These are phyloP conservation scores for Colinus virginianus DNA, from an alignment of 2,113 vertebrate genomes.

Conservation along the genomic window DNA sequence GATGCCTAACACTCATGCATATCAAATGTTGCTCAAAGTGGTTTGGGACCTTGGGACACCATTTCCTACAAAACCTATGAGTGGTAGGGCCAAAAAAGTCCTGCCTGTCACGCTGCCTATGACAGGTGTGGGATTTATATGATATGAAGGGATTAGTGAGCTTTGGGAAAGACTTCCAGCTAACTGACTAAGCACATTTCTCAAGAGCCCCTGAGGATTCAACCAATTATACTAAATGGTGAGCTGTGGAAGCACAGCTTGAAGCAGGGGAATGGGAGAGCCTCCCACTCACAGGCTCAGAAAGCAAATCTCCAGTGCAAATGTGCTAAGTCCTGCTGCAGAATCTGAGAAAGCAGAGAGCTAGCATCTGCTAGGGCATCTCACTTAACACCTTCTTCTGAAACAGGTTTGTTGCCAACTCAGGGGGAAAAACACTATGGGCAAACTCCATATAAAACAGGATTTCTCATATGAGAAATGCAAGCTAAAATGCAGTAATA, in stretches of 20 bases:
- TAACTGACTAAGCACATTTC: constrained; percentile 63
- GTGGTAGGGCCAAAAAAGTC: constrained; percentile 13
- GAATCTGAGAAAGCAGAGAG: constrained; percentile 24
- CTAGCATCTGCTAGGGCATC: constrained; percentile 19
- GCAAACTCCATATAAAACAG: neutral
- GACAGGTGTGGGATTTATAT: constrained; percentile 68
- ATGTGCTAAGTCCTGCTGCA: constrained; percentile 25
- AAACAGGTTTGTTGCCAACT: neutral
- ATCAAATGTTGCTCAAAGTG: constrained; percentile 36
- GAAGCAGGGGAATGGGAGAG: neutral
- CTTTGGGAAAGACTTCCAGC: constrained; percentile 31
- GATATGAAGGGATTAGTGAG: constrained; percentile 52
- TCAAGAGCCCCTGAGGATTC: constrained; percentile 41
- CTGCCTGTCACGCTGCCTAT: constrained; percentile 13
- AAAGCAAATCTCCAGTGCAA: constrained; percentile 24
- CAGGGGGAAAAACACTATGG: neutral
- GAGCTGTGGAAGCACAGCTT: neutral
- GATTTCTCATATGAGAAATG: neutral
- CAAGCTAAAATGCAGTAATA: neutral
- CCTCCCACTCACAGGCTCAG: neutral
- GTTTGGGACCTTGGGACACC: constrained; percentile 18
- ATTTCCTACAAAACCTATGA: constrained; percentile 4
- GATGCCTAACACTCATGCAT: neutral
- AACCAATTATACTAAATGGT: neutral
- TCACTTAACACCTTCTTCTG: constrained; percentile 38